Base-by-base conservation (phyloP, 1,140 invertebrate genomes). In the Nephotettix cincticeps region DNA sequence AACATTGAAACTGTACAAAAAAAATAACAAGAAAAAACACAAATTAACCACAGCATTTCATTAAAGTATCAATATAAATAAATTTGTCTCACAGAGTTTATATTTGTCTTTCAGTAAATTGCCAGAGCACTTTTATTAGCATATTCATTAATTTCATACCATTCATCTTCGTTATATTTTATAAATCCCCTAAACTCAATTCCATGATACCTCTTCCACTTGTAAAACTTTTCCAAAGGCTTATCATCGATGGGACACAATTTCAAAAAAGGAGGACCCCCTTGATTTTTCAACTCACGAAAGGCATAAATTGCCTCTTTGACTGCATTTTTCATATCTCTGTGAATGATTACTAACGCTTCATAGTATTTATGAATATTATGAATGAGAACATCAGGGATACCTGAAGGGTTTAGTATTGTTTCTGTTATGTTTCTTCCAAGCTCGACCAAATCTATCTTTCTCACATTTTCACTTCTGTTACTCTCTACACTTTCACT, bases 131-230 rank as follows among this genome's bases (percentile, higher is more conserved):
- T 51, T 51, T 51, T 51, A n/a, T 51, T 51, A 21, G 47, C 47
- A 51, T 19, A 51, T n/a, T 51, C 47, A n/a, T 51, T 51, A 6
- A 51, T 51, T n/a, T 51, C 47, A 51, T 17, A 17, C 47, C 47
- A 51, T 51, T 51, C 47, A 51, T 51, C 47, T n/a, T 51, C 47
- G 21, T 51, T 51, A n/a, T 51, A 51, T n/a, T 51, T 51, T 4
- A 51, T 17, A 51, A 51, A 51, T n/a, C 47, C 47, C n/a, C 47
- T 17, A n/a, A 51, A 51, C 47, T 51, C 47, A 51, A 51, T 51
- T 51, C 47, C 47, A n/a, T 51, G 47, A n/a, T 51, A 51, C 4
- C 21, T 4, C 21, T n/a, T 17, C 47, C 47, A 51, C 3, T 51
- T 51, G 47, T 51, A 51, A n/a, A 51, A 51, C 47, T 51, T 21